Percentiles rank a stretch among this genome's conserved stretches.
Evolutionary conservation across 2,888 invertebrate genomes (phyloP).

Genomic region (Ommatoiulus sabulosus): DNA sequence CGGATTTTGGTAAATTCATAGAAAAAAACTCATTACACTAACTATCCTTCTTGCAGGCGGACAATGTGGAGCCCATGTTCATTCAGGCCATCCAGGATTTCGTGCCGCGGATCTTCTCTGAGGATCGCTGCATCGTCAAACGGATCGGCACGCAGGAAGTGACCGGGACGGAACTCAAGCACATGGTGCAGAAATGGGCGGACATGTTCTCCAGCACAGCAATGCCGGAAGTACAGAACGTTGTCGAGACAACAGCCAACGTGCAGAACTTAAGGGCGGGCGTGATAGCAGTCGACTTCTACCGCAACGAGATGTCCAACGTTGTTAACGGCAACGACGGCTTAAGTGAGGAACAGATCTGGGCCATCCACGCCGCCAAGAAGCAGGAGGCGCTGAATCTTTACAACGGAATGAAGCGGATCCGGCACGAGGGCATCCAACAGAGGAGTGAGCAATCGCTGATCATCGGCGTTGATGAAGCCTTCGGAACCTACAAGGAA

Average conservation of each 20-base stretch:
- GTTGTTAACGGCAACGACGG: not conserved
- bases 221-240: not conserved
- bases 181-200: not conserved
- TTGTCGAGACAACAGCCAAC: not conserved
- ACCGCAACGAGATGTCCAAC: not conserved
- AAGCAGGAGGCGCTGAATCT: not conserved
- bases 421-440: too few relatives aligned
- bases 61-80: slow-evolving; percentile 57
- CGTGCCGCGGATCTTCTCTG: not conserved
- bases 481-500: too few relatives aligned
- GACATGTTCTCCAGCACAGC: not conserved
- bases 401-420: too few relatives aligned
- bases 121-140: not conserved
- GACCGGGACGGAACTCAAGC: not conserved
- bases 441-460: too few relatives aligned
- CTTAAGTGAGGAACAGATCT: not conserved
- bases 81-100: not conserved
- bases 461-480: too few relatives aligned
- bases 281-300: not conserved
- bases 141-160: not conserved
- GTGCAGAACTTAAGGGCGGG: not conserved
- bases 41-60: slow-evolving; percentile 65
- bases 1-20: too few relatives aligned
- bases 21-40: too few relatives aligned
- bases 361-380: not conserved